A percentile compares a stretch with the other conserved stretches of the same genome.
phyloP scores from a whole-genome alignment of 2,888 invertebrate species.

The Nebria salina region DNA sequence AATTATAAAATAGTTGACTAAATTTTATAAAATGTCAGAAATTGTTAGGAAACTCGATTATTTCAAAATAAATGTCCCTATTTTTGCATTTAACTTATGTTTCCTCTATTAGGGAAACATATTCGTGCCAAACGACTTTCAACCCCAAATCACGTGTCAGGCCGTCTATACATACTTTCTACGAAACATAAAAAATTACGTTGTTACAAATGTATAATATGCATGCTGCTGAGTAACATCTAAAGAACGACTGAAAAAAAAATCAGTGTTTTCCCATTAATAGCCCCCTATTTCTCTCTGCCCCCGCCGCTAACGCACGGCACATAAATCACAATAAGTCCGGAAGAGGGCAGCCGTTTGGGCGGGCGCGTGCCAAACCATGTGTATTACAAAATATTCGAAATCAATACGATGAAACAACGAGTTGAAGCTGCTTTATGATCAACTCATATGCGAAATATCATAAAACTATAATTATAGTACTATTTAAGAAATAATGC shows the following conservation, averaged over 20 bases:
- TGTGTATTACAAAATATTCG: conserved; percentile 45
- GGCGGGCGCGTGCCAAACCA: conserved; percentile 37
- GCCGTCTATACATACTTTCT: neutral
- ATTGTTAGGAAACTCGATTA: neutral
- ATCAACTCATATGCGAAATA: too few relatives aligned
- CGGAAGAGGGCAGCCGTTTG: conserved; percentile 37
- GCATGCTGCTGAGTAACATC: conserved; percentile 23
- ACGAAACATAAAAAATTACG: conserved; percentile 24
- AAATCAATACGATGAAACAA: conserved; percentile 42
- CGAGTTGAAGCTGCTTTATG: neutral
- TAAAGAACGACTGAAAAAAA: conserved; percentile 22
- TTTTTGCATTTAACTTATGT: neutral
- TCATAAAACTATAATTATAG: neutral
- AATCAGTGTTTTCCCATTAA: conserved; percentile 35
- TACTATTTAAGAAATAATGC: neutral
- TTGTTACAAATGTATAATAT: neutral
- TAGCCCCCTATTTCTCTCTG: neutral
- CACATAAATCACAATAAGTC: conserved; percentile 38
- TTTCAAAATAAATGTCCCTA: neutral
- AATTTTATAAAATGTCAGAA: too few relatives aligned
- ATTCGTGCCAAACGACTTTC: neutral
- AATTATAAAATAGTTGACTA: too few relatives aligned
- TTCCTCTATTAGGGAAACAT: conserved; percentile 1
- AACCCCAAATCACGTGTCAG: neutral
- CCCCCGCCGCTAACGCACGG: neutral